Base-by-base conservation (phyloP, 2,113 vertebrate species). In the Phalacrocorax brasilianus region DNA sequence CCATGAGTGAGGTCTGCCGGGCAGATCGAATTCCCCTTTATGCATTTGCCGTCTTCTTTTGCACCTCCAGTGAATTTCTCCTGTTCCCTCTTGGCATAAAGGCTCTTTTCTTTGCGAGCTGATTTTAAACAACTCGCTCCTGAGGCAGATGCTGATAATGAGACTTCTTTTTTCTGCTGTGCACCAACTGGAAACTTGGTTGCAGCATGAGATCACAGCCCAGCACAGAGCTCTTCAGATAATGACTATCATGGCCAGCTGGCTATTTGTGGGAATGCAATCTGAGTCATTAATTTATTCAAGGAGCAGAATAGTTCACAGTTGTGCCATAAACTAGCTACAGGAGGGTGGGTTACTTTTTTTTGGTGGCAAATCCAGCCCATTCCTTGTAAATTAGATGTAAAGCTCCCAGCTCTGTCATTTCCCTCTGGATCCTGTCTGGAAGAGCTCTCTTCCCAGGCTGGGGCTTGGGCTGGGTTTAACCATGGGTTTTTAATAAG, bases 41-140 rank as follows among this genome's bases (percentile, higher is more conserved):
- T 4, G 16, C 6, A 7, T 40, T 66, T 91, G 12, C 38, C 35
- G 14, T 8, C 55, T 65, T 33, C 38, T 67, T 67, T 24, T 26
- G 38, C 70, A 53, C 22, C 61, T 66, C 45, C 12, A 23, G 1
- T 8, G 42, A 8, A 32, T n/a, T 32, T 26, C 52, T 75, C 27
- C 9, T 7, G 1, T 4, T 10, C 9, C 4, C 8, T 49, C 62
- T 30, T 2, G 4, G 12, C 1, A 1, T 33, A 65, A 50, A 75
- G 23, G 49, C 26, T 27, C 49, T 76, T 63, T 33, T 53, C 42
- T 61, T 40, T 27, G 20, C 2, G 3, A 35, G 58, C 17, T 28
- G 73, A n/a, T 26, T 77, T 65, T 66, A 12, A 65, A 42, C 12
- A 11, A 9, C 21, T 65, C 20, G 28, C 28, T 73, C 50, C 10